Evolutionary conservation across 2,113 vertebrate genomes (phyloP).

Genomic region (Amazona vittata): DNA sequence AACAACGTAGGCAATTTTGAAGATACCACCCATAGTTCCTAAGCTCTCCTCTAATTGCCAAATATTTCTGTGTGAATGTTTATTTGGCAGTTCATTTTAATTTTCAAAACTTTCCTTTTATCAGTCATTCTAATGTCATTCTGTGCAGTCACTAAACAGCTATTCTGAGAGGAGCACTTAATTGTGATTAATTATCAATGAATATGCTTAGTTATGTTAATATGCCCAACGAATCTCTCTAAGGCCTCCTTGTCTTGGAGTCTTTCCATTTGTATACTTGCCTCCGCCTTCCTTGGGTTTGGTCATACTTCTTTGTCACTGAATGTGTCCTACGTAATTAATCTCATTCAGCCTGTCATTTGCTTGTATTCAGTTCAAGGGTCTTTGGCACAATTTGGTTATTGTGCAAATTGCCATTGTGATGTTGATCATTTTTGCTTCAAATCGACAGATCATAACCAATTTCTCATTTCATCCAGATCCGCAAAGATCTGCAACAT

Average conservation of each 20-base stretch:
- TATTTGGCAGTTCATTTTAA: slow-evolving; percentile 34
- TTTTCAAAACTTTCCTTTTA: slow-evolving; percentile 14
- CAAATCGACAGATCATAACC: slow-evolving; percentile 55
- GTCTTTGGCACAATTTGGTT: slow-evolving; percentile 54
- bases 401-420: slow-evolving; percentile 59
- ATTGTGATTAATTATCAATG: slow-evolving; percentile 32
- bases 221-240: slow-evolving; percentile 53
- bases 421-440: slow-evolving; percentile 62
- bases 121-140: slow-evolving; percentile 34
- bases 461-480: slow-evolving; percentile 66
- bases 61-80: slow-evolving; percentile 32
- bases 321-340: slow-evolving; percentile 49
- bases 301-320: slow-evolving; percentile 45
- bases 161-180: slow-evolving; percentile 33
- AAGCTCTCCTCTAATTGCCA: not conserved
- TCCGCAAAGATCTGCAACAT: slow-evolving; percentile 69
- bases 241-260: slow-evolving; percentile 61
- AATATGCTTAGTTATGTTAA: slow-evolving; percentile 46
- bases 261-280: slow-evolving; percentile 58
- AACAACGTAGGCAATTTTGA: not conserved
- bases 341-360: slow-evolving; percentile 59
- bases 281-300: slow-evolving; percentile 40
- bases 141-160: slow-evolving; percentile 18
- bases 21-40: not conserved
- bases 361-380: slow-evolving; percentile 40